Conservation (phyloP, 2,113 vertebrate species). For the Raja brachyura region DNA sequence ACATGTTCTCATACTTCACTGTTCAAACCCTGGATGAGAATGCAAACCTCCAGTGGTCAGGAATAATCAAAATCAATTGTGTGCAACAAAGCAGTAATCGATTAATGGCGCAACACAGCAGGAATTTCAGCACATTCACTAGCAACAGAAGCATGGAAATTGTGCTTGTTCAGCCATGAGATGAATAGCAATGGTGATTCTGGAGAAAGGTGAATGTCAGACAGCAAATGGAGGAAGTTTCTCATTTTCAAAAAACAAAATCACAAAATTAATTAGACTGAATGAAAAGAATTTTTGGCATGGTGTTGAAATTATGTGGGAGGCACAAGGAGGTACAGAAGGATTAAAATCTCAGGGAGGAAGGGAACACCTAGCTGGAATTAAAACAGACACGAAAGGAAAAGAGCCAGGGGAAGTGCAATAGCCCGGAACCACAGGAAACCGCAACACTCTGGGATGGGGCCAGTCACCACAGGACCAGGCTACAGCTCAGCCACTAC, state of each 20-base stretch:
- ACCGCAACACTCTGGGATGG: neutral
- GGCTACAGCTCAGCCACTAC: neutral
- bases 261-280: neutral
- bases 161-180: neutral
- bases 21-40: neutral
- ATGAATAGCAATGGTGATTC: no score
- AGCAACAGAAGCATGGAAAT: neutral
- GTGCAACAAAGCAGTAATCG: neutral
- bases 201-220: neutral
- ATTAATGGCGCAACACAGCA: no score
- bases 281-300: neutral
- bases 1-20: neutral
- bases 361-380: neutral
- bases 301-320: neutral
- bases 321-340: neutral
- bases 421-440: neutral
- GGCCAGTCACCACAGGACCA: no score
- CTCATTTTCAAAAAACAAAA: no score
- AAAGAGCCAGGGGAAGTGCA: neutral
- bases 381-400: neutral
- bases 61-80: neutral
- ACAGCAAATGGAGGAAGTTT: neutral
- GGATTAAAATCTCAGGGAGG: neutral
- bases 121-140: neutral
- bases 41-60: neutral